Evolutionary conservation across 2,797 vertebrate species (phyloP).

Genomic region (Pteropus rufus): DNA sequence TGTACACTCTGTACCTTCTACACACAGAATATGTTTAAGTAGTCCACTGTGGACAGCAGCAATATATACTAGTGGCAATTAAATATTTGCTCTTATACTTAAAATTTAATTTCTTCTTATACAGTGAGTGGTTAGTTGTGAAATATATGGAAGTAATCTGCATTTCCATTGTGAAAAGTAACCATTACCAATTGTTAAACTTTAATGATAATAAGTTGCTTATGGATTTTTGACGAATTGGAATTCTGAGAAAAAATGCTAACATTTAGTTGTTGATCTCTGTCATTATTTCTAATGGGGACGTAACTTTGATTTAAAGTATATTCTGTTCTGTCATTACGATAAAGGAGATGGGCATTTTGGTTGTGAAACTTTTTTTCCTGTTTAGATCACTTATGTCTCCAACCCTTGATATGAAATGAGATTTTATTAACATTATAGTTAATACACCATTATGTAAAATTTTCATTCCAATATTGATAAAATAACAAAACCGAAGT

Average conservation of each 20-base stretch:
- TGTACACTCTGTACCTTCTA: background rate
- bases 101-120: slow-evolving; percentile 55
- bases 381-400: background rate
- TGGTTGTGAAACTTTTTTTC: background rate
- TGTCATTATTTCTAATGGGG: background rate
- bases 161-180: background rate
- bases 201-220: slow-evolving; percentile 19
- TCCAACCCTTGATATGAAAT: background rate
- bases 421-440: background rate
- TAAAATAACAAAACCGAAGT: background rate
- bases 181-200: background rate
- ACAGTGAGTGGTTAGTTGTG: slow-evolving; percentile 6
- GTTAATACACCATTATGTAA: background rate
- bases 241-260: background rate
- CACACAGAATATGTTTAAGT: background rate
- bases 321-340: background rate
- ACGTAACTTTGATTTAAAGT: background rate
- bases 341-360: background rate
- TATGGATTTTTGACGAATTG: slow-evolving; percentile 33
- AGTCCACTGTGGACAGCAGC: background rate
- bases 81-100: background rate
- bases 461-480: background rate
- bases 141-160: background rate
- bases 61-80: slow-evolving; percentile 23
- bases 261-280: background rate